Conservation (phyloP, 2,797 vertebrate species). For the Notamacropus eugenii region DNA sequence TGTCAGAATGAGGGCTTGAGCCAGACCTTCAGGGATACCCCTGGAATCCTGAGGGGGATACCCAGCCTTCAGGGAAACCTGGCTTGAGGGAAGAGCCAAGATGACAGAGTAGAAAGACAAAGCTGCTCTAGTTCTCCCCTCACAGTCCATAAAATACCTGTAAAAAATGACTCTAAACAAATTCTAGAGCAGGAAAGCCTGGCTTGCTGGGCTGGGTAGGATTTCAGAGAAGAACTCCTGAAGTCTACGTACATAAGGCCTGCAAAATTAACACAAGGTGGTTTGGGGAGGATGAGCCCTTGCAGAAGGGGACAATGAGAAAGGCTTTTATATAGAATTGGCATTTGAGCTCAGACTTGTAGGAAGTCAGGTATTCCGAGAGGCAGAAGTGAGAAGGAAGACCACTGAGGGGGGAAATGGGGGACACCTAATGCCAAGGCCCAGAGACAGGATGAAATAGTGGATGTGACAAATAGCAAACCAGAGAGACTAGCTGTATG, state of each 20-base stretch:
- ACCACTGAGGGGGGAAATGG: background rate
- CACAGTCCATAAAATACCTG: too few species aligned
- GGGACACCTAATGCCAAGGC: background rate
- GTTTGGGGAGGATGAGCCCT: background rate
- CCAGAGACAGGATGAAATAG: background rate
- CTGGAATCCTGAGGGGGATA: background rate
- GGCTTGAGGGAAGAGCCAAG: too few species aligned
- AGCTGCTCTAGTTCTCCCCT: too few species aligned
- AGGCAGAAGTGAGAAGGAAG: background rate
- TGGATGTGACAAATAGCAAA: background rate
- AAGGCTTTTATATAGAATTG: background rate
- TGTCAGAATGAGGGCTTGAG: background rate
- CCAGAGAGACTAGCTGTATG: fast-evolving
- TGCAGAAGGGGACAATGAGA: background rate
- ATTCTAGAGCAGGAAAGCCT: background rate
- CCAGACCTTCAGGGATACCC: background rate
- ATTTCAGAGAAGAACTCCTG: background rate
- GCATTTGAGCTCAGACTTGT: background rate
- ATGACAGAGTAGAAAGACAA: too few species aligned
- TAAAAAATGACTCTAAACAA: too few species aligned
- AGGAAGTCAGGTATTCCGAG: background rate
- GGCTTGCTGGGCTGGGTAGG: background rate
- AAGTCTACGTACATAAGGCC: background rate
- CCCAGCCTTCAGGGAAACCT: too few species aligned
- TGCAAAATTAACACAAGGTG: background rate